Base-by-base conservation (phyloP, 2,113 vertebrate genomes). In the Erpornis zantholeuca region DNA sequence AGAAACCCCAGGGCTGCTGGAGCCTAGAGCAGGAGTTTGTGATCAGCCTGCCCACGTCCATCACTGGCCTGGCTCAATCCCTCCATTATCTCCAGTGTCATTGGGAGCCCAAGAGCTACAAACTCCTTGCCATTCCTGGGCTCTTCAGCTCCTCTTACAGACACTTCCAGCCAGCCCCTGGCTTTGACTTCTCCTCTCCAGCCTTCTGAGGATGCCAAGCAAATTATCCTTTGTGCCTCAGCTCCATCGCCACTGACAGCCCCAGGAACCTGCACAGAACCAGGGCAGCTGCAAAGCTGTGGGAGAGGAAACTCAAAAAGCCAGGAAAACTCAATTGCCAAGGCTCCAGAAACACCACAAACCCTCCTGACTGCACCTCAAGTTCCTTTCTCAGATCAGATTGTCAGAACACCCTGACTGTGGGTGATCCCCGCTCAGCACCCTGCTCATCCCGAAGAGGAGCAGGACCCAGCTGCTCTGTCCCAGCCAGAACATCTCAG, bases 341-440 rank as follows among this genome's bases (percentile, higher is more conserved):
- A 4, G 38, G 11, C 23, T 14, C 47, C 45, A 14, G 15, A 19
- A 82, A 40, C 19, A 25, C 50, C 61, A 54, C 27, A 44, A 22
- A 64, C 25, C 1, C 49, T 45, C 28, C 14, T 31, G 52, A 15
- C 15, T 6, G 21, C 1, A 3, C 56, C 38, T 11, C 10, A 5
- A 4, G 31, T 1, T 19, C 36, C 72, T 12, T 28, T 25, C 8
- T 27, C 47, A 14, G 42, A 22, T 3, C 45, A 11, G 2, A 12
- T 11, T 3, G 18, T 0, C 27, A 10, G 23, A 61, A 44, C 2
- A 10, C 1, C 24, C 4, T 2, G 8, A 38, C 42, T 68, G 18
- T 4, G 27, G 42, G 18, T 6, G 2, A 44, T 18, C 7, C 1
- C 44, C 35, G 2, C 0, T 1, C 3, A 0, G 14, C 36, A n/a